Percentiles rank a stretch among this genome's conserved stretches.
These are phyloP conservation scores for Pomatostomus ruficeps DNA, from an alignment of 2,113 vertebrate species.

Conservation along the genomic window DNA sequence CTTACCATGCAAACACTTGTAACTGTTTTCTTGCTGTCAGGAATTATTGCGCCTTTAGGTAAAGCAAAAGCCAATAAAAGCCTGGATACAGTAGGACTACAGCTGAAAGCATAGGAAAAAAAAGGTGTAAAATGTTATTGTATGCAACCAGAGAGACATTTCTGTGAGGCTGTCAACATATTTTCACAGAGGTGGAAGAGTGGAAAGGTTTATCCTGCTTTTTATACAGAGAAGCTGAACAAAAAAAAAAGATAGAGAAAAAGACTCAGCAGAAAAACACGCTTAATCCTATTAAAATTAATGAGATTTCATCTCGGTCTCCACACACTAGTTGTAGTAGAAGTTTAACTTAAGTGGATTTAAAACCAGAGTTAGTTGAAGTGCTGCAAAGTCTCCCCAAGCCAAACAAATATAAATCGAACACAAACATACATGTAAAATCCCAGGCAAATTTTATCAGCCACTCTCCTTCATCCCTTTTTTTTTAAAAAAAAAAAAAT, in stretches of 20 bases:
- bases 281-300: constrained; percentile 33
- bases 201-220: neutral
- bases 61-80: neutral
- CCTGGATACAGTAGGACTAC: neutral
- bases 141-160: neutral
- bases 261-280: neutral
- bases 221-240: neutral
- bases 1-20: neutral
- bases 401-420: neutral
- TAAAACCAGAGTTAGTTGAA: constrained; percentile 24
- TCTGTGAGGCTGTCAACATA: neutral
- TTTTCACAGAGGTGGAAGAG: neutral
- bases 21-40: neutral
- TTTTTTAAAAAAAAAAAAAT: too few species aligned
- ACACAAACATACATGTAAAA: neutral
- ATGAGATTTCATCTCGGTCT: constrained; percentile 22
- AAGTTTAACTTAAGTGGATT: constrained; percentile 19
- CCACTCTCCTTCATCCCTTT: rapidly evolving
- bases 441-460: neutral
- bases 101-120: neutral
- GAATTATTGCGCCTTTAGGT: neutral
- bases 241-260: neutral
- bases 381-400: neutral
- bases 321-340: neutral
- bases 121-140: neutral